Conservation (phyloP, 2,888 invertebrate genomes). For the Pristionchus entomophagus region DNA sequence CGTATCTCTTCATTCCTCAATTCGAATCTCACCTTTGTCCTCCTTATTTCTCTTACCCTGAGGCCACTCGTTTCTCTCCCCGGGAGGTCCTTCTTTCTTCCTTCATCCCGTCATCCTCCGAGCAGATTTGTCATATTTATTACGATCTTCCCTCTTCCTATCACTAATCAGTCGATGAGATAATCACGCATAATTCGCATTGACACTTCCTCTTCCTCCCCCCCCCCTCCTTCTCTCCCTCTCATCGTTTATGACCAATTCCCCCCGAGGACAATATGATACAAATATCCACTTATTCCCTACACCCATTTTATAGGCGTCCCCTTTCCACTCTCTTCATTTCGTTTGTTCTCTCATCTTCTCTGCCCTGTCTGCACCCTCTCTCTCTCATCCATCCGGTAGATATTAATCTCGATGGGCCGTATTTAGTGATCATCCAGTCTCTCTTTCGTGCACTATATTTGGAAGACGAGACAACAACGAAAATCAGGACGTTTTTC, state of each 20-base stretch:
- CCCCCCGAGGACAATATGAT: constrained; percentile 28
- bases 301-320: constrained; percentile 6
- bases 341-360: neutral
- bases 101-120: constrained; percentile 8
- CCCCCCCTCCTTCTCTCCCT: neutral
- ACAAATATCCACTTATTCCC: constrained; percentile 29
- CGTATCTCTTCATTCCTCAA: neutral
- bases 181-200: constrained; percentile 16
- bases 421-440: neutral
- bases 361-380: neutral
- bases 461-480: neutral
- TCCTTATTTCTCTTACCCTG: constrained; percentile 13
- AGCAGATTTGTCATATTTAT: constrained; percentile 30
- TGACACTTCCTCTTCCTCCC: neutral
- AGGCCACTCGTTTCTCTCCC: neutral
- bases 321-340: neutral
- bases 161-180: constrained; percentile 19
- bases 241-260: constrained; percentile 18
- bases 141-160: neutral
- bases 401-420: constrained; percentile 19
- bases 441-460: neutral
- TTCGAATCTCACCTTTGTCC: constrained; percentile 38
- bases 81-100: constrained; percentile 42
- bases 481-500: neutral
- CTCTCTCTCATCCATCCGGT: constrained; percentile 21